A percentile compares a stretch with the other conserved stretches of the same genome.
These are phyloP conservation scores for Sinocyclocheilus rhinocerous DNA, from an alignment of 2,113 vertebrate genomes.

Conservation along the genomic window DNA sequence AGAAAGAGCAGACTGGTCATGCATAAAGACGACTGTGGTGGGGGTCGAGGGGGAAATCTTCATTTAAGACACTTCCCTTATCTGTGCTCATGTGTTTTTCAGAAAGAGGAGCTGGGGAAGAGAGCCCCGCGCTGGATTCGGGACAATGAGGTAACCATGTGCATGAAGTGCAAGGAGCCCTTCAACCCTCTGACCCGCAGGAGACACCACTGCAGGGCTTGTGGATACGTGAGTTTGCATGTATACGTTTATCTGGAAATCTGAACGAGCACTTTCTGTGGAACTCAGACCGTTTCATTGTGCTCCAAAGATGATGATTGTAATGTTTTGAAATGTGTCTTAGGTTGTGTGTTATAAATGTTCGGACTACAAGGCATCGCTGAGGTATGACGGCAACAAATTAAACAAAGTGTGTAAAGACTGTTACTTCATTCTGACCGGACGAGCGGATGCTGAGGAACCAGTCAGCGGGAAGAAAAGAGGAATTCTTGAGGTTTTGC, in stretches of 20 bases:
- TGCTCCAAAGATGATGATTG: too few species aligned
- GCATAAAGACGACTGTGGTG: not conserved
- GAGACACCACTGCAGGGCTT: slow-evolving; percentile 91
- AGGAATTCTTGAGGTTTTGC: slow-evolving; percentile 82
- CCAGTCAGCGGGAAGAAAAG: slow-evolving; percentile 74
- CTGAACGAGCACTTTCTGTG: not conserved
- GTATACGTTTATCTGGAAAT: not conserved
- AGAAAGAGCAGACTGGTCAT: not conserved
- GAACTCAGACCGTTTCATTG: not conserved
- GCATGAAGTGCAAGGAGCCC: slow-evolving; percentile 91
- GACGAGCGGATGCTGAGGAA: slow-evolving; percentile 79
- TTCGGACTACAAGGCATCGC: slow-evolving; percentile 88
- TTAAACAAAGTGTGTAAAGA: slow-evolving; percentile 91
- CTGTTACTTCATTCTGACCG: slow-evolving; percentile 83
- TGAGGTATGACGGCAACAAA: slow-evolving; percentile 88
- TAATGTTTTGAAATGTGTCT: slow-evolving; percentile 28
- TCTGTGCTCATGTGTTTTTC: slow-evolving; percentile 13
- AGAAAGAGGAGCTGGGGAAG: slow-evolving; percentile 87
- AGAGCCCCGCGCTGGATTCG: slow-evolving; percentile 93
- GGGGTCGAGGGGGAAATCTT: not conserved
- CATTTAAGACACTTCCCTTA: not conserved
- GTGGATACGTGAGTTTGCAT: slow-evolving; percentile 84
- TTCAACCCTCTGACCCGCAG: slow-evolving; percentile 90
- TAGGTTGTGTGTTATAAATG: slow-evolving; percentile 97
- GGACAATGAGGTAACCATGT: slow-evolving; percentile 92